These are phyloP conservation scores for Tachysurus vachellii DNA, from an alignment of 2,113 vertebrate genomes.

Conservation along the genomic window DNA sequence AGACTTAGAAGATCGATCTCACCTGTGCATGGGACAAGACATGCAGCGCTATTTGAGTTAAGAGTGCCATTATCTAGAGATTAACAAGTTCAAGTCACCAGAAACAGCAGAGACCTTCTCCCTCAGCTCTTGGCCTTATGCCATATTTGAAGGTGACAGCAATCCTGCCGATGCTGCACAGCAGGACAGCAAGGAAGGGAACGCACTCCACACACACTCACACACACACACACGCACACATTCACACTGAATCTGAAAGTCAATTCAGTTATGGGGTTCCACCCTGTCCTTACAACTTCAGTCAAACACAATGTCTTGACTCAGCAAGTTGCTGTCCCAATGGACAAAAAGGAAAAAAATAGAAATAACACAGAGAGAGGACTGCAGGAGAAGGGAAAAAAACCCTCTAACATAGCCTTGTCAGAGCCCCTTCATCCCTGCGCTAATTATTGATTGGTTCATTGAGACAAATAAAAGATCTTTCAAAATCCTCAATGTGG, in stretches of 20 bases:
- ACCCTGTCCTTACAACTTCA: conserved; percentile 79
- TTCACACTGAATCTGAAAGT: conserved; percentile 68
- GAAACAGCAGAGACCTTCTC: conserved; percentile 74
- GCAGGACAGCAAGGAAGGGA: conserved; percentile 64
- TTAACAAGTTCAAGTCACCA: conserved; percentile 72
- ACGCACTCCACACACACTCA: conserved; percentile 28
- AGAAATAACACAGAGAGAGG: conserved; percentile 58
- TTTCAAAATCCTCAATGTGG: conserved; percentile 83
- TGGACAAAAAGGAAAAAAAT: conserved; percentile 67
- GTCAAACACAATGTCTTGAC: conserved; percentile 87
- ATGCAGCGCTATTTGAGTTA: conserved; percentile 64
- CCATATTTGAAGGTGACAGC: conserved; percentile 82
- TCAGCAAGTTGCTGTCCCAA: conserved; percentile 88
- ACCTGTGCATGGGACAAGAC: conserved; percentile 59
- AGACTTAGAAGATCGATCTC: conserved; percentile 47
- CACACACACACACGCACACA: conserved; percentile 31
- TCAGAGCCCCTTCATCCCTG: conserved; percentile 81
- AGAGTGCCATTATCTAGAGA: conserved; percentile 73
- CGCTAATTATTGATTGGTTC: conserved; percentile 94
- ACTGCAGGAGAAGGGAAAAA: conserved; percentile 47
- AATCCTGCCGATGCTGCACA: conserved; percentile 83
- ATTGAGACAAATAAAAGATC: conserved; percentile 97
- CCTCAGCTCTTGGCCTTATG: conserved; percentile 73
- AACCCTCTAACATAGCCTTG: conserved; percentile 77
- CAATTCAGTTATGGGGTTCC: conserved; percentile 72